Evolutionary conservation across 2,888 invertebrate species (phyloP).

Genomic region (Drosophila tripunctata): DNA sequence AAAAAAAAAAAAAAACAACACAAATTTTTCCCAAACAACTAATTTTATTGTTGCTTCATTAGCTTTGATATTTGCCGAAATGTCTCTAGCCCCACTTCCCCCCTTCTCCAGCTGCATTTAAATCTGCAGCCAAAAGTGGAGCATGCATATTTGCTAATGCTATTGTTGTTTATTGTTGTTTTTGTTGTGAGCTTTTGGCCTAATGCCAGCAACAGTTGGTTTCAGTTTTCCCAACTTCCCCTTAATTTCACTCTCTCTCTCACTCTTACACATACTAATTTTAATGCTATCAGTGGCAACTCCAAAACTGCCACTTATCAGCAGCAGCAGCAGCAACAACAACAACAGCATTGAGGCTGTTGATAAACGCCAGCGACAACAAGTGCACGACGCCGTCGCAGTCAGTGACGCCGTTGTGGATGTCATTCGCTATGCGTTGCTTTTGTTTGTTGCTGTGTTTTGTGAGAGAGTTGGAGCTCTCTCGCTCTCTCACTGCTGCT

Average conservation of each 20-base stretch:
- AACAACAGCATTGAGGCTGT: conserved; percentile 26
- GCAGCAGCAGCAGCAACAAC: conserved; percentile 32
- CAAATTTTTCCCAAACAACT: conserved; percentile 26
- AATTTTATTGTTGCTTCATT: conserved; percentile 33
- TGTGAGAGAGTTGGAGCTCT: neutral
- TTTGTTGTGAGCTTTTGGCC: conserved; percentile 38
- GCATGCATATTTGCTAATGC: conserved; percentile 41
- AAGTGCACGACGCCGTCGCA: conserved; percentile 73
- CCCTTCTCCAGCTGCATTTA: conserved; percentile 25
- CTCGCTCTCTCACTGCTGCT: conserved; percentile 15
- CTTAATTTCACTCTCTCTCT: neutral
- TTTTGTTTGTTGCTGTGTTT: neutral
- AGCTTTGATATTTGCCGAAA: conserved; percentile 37
- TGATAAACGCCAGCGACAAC: conserved; percentile 53
- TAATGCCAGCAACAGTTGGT: conserved; percentile 51
- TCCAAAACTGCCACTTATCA: conserved; percentile 47
- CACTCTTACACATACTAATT: neutral
- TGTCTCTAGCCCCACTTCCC: neutral
- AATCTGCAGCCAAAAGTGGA: conserved; percentile 25
- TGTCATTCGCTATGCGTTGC: conserved; percentile 21
- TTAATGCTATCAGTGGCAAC: conserved; percentile 45
- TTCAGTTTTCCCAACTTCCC: conserved; percentile 8
- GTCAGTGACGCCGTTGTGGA: conserved; percentile 51
- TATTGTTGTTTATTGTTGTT: conserved; percentile 2
- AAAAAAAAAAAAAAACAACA: no score